Conservation (phyloP, 1,140 invertebrate species). For the Drosophila triauraria region DNA sequence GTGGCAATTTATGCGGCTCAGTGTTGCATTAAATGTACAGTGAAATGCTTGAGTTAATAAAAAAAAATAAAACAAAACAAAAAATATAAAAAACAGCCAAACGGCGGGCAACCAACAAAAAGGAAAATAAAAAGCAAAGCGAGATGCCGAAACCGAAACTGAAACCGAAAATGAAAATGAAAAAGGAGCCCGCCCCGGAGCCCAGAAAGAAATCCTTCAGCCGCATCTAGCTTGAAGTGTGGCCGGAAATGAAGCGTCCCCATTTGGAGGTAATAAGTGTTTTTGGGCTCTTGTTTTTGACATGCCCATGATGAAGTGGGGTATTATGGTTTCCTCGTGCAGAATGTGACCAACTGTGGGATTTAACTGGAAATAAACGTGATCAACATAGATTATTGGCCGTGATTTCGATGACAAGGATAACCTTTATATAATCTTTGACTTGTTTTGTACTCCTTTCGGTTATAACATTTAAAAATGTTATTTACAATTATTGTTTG, state of each 20-base stretch:
- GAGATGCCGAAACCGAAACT: slow-evolving; percentile 7
- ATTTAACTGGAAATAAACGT: slow-evolving; percentile 37
- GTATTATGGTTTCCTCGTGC: slow-evolving; percentile 36
- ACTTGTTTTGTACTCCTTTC: neutral
- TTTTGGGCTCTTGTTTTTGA: slow-evolving; percentile 47
- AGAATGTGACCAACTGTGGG: slow-evolving; percentile 33
- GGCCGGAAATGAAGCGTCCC: slow-evolving; percentile 74
- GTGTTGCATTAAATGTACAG: slow-evolving; percentile 82
- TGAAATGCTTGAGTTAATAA: slow-evolving; percentile 82
- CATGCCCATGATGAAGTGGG: slow-evolving; percentile 49
- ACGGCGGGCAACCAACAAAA: slow-evolving; percentile 7
- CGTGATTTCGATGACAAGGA: slow-evolving; percentile 23
- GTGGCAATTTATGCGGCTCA: slow-evolving; percentile 77
- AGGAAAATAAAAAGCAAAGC: slow-evolving; percentile 12
- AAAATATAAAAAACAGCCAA: slow-evolving; percentile 16
- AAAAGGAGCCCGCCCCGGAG: slow-evolving; percentile 36
- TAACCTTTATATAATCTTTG: neutral
- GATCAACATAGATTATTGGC: slow-evolving; percentile 39
- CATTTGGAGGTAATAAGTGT: slow-evolving; percentile 65
- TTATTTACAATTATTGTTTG: neutral
- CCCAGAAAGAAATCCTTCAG: slow-evolving; percentile 35
- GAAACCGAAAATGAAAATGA: slow-evolving; percentile 53
- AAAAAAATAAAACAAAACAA: slow-evolving; percentile 26
- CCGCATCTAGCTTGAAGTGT: slow-evolving; percentile 62
- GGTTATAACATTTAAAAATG: neutral